phyloP scores from a whole-genome alignment of 2,797 vertebrate species.

The Argyrosomus regius region DNA sequence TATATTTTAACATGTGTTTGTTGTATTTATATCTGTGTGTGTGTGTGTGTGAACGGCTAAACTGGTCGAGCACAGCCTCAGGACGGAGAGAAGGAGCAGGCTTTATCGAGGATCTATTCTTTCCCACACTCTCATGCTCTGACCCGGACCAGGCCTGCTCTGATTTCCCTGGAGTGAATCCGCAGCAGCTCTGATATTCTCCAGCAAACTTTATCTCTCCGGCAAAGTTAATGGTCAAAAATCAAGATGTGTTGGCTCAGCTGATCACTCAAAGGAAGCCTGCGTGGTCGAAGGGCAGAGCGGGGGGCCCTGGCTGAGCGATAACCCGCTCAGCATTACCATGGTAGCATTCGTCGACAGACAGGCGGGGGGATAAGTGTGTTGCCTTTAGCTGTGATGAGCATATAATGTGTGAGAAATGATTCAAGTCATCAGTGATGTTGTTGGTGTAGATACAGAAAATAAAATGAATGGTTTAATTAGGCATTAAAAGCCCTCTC shows the following conservation, averaged over 20 bases:
- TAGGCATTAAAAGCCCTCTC: neutral
- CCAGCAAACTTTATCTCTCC: conserved; percentile 67
- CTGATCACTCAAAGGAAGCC: conserved; percentile 48
- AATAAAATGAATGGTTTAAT: neutral
- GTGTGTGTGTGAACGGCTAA: conserved; percentile 15
- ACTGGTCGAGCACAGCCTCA: conserved; percentile 33
- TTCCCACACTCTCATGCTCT: conserved; percentile 76
- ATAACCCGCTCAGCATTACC: conserved; percentile 41
- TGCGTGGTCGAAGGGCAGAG: conserved; percentile 11
- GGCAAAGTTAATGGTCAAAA: conserved; percentile 66
- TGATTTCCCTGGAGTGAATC: conserved; percentile 82
- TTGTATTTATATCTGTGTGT: conserved; percentile 24
- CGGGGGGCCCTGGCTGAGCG: neutral
- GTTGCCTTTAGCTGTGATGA: conserved; percentile 23
- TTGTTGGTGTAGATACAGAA: neutral
- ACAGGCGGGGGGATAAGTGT: conserved; percentile 10
- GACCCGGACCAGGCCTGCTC: conserved; percentile 61
- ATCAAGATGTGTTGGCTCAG: conserved; percentile 60
- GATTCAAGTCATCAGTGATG: neutral
- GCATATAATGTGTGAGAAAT: conserved; percentile 6
- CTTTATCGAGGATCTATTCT: conserved; percentile 79
- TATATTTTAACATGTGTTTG: conserved; percentile 14
- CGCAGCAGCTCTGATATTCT: conserved; percentile 59
- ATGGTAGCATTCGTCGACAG: conserved; percentile 34
- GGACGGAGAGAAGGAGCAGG: conserved; percentile 55